phyloP scores from a whole-genome alignment of 1,140 invertebrate species.

The Probaryconus sp. region DNA sequence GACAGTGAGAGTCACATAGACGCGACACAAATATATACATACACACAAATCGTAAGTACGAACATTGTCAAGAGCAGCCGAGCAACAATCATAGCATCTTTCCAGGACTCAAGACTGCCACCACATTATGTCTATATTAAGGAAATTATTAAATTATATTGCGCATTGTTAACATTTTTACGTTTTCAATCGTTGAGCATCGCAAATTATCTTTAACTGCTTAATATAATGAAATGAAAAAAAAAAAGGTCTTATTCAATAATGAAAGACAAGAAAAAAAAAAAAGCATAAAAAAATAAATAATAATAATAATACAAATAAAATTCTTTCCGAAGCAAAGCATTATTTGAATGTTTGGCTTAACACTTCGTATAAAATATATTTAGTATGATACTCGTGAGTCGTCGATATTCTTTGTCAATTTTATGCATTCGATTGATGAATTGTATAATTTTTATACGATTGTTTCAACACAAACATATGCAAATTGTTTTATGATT shows the following conservation, averaged over 20 bases:
- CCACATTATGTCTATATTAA: constrained; percentile 74
- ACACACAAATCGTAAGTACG: constrained; percentile 24
- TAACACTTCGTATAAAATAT: constrained; percentile 40
- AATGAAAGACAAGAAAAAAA: constrained; percentile 6
- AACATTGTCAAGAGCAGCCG: constrained; percentile 65
- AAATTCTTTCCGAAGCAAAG: constrained; percentile 46
- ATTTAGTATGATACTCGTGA: constrained; percentile 51
- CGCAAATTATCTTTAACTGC: constrained; percentile 65
- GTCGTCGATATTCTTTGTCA: constrained; percentile 59
- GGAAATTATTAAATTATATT: constrained; percentile 68
- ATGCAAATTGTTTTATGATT: constrained; percentile 40
- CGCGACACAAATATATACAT: constrained; percentile 1
- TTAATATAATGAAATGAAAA: constrained; percentile 57
- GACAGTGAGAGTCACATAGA: constrained; percentile 41
- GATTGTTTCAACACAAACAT: constrained; percentile 43
- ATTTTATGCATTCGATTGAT: constrained; percentile 45
- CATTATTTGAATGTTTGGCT: constrained; percentile 40
- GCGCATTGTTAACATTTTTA: constrained; percentile 77
- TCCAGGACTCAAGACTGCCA: constrained; percentile 77
- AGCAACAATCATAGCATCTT: constrained; percentile 75
- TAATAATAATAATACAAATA: constrained; percentile 9
- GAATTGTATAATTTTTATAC: constrained; percentile 60
- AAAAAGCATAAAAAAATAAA: background rate
- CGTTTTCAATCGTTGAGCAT: constrained; percentile 76
- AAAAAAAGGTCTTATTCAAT: constrained; percentile 13